Base-by-base conservation (phyloP, 2,888 invertebrate genomes). In the Coleophora deauratella region DNA sequence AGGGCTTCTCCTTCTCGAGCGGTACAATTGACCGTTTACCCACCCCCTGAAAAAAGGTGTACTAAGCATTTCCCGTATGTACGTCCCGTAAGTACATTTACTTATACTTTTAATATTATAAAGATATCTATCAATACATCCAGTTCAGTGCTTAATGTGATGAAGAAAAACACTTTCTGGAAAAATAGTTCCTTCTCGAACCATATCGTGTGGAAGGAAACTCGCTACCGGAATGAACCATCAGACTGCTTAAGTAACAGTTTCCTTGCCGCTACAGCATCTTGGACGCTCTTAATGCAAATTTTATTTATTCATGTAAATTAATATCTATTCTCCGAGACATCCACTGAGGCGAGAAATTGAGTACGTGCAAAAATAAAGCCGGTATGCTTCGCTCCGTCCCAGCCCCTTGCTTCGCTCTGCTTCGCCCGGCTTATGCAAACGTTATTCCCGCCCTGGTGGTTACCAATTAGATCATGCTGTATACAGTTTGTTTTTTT, bases 231-330 rank as follows among this genome's bases (percentile, higher is more conserved):
- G n/a, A n/a, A n/a, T n/a, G n/a, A n/a, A n/a, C n/a, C n/a, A n/a
- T n/a, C n/a, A n/a, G n/a, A 4, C 21, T 6, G 3, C 21, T 21
- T 21, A 21, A 21, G 3, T 21, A 67, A 70, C 69, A 72, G 72
- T 76, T 72, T 72, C 63, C 68, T 71, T 70, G 45, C 46, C 47
- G 51, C 50, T 51, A 47, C 62, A 59, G 55, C 60, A 58, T 64
- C 69, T 66, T 50, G 66, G 68, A 72, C 77, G 80, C 77, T 76
- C 58, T 71, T 77, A 79, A 84, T 84, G 84, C 80, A 82, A 85
- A 85, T 85, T 84, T 80, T 81, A 84, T 85, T 84, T 84, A 84
- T 82, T 81, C 81, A 85, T 85, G 85, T 82, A 85, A 84, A 84
- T 85, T 84, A 85, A 82, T 82, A 84, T 85, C 80, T 81, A 78